These are phyloP conservation scores for Nibea albiflora DNA, from an alignment of 2,113 vertebrate genomes.

Conservation along the genomic window DNA sequence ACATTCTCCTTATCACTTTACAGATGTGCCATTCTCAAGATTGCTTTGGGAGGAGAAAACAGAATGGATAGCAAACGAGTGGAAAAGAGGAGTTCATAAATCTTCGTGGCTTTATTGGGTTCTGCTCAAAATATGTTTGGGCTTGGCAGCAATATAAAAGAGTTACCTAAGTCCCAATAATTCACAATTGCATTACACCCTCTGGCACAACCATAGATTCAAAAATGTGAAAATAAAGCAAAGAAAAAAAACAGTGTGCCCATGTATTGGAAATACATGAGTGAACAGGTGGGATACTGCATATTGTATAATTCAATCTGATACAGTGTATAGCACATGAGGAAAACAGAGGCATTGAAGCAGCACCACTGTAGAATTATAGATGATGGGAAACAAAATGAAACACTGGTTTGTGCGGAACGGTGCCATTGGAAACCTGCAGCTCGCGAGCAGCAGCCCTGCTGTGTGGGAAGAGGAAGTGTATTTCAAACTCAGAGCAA, in stretches of 20 bases:
- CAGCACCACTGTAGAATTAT: conserved; percentile 39
- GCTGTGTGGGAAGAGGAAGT: conserved; percentile 62
- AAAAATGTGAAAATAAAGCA: conserved; percentile 1
- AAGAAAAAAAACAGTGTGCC: conserved; percentile 11
- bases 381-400: conserved; percentile 67
- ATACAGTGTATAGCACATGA: conserved; percentile 18
- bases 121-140: conserved; percentile 65
- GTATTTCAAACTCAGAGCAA: conserved; percentile 57
- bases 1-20: conserved; percentile 71
- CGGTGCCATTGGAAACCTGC: conserved; percentile 46
- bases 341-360: conserved; percentile 42
- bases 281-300: conserved; percentile 63
- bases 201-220: conserved; percentile 59
- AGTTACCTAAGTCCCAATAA: conserved; percentile 75
- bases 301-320: conserved; percentile 59
- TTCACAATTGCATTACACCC: conserved; percentile 73
- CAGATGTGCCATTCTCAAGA: conserved; percentile 59
- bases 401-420: conserved; percentile 52
- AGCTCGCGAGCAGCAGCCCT: conserved; percentile 28
- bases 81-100: conserved; percentile 68
- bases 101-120: conserved; percentile 72
- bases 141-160: conserved; percentile 68
- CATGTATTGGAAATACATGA: conserved; percentile 60
- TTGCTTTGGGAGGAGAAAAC: conserved; percentile 40
- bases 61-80: conserved; percentile 42